Conservation (phyloP, 2,888 invertebrate species). For the Serripes groenlandicus region DNA sequence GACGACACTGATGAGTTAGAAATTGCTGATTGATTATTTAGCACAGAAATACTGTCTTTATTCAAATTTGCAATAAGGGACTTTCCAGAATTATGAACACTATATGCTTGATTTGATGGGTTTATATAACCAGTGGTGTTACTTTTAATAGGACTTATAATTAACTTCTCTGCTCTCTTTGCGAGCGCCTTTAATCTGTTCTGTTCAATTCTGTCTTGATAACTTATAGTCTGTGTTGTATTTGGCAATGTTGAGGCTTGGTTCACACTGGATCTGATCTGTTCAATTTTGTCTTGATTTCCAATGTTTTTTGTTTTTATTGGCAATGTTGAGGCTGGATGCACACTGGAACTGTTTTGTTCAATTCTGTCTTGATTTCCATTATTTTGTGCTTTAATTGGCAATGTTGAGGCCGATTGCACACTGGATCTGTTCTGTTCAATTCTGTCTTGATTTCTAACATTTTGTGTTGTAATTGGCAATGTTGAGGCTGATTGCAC, state of each 20-base stretch:
- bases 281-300: slow-evolving; percentile 85
- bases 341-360: slow-evolving; percentile 87
- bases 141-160: slow-evolving; percentile 40
- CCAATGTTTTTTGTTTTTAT: too few relatives aligned
- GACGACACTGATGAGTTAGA: too few relatives aligned
- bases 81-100: background rate
- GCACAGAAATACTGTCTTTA: slow-evolving; percentile 4
- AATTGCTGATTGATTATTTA: background rate
- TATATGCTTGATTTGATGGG: background rate
- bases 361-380: slow-evolving; percentile 84
- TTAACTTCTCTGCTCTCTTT: slow-evolving; percentile 76
- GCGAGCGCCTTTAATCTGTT: slow-evolving; percentile 87
- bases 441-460: slow-evolving; percentile 77
- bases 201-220: slow-evolving; percentile 85
- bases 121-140: background rate
- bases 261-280: too few relatives aligned
- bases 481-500: too few relatives aligned
- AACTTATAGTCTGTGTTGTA: too few relatives aligned
- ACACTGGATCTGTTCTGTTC: slow-evolving; percentile 87
- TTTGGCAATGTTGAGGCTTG: too few relatives aligned
- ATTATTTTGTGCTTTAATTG: background rate
- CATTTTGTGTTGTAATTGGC: too few relatives aligned
- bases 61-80: background rate
- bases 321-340: too few relatives aligned
- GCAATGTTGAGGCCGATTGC: background rate